Evolutionary conservation across 2,888 invertebrate species (phyloP).

Genomic region (Drosophila lacicola): DNA sequence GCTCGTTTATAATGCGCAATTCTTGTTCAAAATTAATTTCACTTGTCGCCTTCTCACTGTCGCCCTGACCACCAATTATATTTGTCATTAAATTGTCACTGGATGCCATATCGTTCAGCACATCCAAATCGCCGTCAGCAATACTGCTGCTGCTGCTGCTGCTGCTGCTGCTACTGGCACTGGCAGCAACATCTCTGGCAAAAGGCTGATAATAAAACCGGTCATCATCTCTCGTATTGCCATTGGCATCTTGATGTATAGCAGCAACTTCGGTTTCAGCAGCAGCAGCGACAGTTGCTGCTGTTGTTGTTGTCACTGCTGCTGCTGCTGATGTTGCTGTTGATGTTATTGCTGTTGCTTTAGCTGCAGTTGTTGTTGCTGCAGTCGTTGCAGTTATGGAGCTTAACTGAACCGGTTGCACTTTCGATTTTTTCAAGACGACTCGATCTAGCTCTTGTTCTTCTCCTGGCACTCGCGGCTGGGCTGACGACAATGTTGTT

Average conservation of each 20-base stretch:
- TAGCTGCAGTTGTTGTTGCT: constrained; percentile 25
- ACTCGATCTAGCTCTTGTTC: constrained; percentile 36
- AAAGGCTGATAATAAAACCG: constrained; percentile 80
- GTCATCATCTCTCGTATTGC: constrained; percentile 63
- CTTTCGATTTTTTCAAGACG: constrained; percentile 82
- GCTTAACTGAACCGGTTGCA: constrained; percentile 78
- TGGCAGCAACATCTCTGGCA: constrained; percentile 41
- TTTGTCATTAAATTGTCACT: constrained; percentile 74
- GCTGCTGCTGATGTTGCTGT: constrained; percentile 22
- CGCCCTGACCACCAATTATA: constrained; percentile 56
- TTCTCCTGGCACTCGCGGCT: constrained; percentile 1
- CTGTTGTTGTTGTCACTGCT: constrained; percentile 53
- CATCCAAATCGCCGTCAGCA: constrained; percentile 46
- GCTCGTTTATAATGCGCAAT: constrained; percentile 81
- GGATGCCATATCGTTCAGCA: constrained; percentile 51
- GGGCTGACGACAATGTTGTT: constrained; percentile 11
- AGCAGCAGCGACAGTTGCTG: constrained; percentile 30
- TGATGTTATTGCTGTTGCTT: constrained; percentile 33
- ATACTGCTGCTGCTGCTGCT: constrained; percentile 23
- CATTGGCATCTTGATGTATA: constrained; percentile 49
- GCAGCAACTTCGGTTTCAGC: constrained; percentile 44
- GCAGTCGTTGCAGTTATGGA: constrained; percentile 25
- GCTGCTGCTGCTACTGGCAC: constrained; percentile 24
- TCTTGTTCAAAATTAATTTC: constrained; percentile 78
- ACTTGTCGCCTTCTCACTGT: constrained; percentile 56